These are phyloP conservation scores for Rattus rattus DNA, from an alignment of 2,113 vertebrate species.

Conservation along the genomic window DNA sequence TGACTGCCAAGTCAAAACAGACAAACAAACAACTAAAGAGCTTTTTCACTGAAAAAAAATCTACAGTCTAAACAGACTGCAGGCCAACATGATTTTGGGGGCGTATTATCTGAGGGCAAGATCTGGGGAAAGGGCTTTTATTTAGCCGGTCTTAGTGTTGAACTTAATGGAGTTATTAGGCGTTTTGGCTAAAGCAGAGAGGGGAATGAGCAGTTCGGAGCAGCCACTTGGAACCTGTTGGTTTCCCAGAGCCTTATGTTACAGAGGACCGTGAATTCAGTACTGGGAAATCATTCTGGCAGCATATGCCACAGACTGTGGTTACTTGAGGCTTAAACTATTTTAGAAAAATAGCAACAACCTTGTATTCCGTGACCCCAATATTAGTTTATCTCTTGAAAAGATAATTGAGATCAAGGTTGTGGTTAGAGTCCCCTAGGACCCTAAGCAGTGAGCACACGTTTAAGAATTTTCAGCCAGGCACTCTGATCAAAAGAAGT, in stretches of 20 bases:
- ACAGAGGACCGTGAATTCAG: background rate
- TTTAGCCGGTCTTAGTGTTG: background rate
- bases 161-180: background rate
- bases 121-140: background rate
- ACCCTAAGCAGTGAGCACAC: background rate
- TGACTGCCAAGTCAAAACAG: background rate
- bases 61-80: background rate
- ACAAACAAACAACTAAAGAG: background rate
- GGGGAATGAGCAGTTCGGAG: background rate
- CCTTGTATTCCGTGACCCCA: background rate
- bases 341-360: slow-evolving; percentile 3
- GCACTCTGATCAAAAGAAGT: background rate
- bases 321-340: background rate
- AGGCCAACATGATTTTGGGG: background rate
- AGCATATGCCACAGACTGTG: background rate
- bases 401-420: slow-evolving; percentile 3
- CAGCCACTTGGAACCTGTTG: background rate
- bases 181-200: background rate
- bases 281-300: background rate
- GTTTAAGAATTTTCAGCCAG: background rate
- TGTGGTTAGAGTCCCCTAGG: background rate
- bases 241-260: background rate
- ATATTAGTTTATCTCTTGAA: background rate
- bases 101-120: background rate
- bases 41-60: background rate